These are phyloP conservation scores for Chiloscyllium punctatum DNA, from an alignment of 2,797 vertebrate genomes.

Conservation along the genomic window DNA sequence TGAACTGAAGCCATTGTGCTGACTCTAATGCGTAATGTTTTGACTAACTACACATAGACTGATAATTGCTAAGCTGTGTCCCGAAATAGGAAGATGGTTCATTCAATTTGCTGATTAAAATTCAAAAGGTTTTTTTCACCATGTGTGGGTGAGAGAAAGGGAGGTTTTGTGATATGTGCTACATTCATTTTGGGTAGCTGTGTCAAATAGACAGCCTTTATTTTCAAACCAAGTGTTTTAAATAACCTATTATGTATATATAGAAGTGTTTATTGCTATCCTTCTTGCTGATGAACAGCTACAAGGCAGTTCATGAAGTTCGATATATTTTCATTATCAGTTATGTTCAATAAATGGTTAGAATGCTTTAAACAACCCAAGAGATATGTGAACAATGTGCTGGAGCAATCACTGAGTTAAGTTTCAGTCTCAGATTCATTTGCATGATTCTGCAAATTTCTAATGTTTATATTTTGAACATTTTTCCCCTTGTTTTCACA, in stretches of 20 bases:
- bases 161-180: not conserved
- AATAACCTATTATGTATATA: not conserved
- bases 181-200: not conserved
- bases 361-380: not conserved
- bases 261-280: not conserved
- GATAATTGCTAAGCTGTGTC: slow-evolving; percentile 29
- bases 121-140: not conserved
- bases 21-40: slow-evolving; percentile 1
- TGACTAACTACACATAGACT: slow-evolving; percentile 11
- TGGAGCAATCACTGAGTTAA: not conserved
- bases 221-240: not conserved
- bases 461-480: not conserved
- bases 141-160: not conserved
- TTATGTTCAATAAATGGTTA: not conserved
- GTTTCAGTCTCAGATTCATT: not conserved
- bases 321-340: not conserved
- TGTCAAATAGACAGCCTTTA: not conserved
- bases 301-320: not conserved
- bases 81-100: slow-evolving; percentile 15
- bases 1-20: slow-evolving; percentile 5
- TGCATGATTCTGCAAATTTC: not conserved
- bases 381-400: not conserved
- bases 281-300: not conserved
- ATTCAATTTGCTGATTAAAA: slow-evolving; percentile 26
- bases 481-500: not conserved